Evolutionary conservation across 1,140 invertebrate species (phyloP).

Genomic region (Philaenus spumarius): DNA sequence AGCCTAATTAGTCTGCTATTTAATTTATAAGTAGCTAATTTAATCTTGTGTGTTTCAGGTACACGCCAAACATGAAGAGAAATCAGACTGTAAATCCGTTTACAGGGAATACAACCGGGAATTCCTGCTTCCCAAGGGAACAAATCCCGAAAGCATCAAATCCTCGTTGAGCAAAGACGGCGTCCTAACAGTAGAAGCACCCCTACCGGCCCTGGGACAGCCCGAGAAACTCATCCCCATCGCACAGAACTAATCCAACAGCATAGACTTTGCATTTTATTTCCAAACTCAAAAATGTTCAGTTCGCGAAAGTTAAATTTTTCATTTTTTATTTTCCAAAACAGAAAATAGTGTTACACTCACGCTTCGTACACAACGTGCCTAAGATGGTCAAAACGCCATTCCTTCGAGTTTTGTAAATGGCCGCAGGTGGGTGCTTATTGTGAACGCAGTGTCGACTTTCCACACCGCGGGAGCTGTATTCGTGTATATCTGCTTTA

Average conservation of each 20-base stretch:
- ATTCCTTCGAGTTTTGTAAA: too few species aligned
- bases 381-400: too few species aligned
- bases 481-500: too few species aligned
- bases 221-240: constrained; percentile 74
- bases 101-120: constrained; percentile 95
- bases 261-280: background rate
- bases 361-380: too few species aligned
- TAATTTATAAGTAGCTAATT: too few species aligned
- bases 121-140: constrained; percentile 88
- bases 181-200: constrained; percentile 89
- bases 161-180: constrained; percentile 87
- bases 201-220: constrained; percentile 64
- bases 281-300: background rate
- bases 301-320: background rate
- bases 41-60: constrained; percentile 78
- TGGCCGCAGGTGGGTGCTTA: too few species aligned
- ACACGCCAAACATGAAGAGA: constrained; percentile 94
- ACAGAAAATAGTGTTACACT: too few species aligned
- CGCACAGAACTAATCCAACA: constrained; percentile 55
- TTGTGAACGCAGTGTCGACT: too few species aligned
- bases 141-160: constrained; percentile 86
- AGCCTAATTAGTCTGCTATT: too few species aligned
- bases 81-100: constrained; percentile 86
- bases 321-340: too few species aligned
- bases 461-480: too few species aligned